Evolutionary conservation across 2,888 invertebrate genomes (phyloP), one percentile per base, ranked within the genome.

Genomic region (Chesias legatella): DNA sequence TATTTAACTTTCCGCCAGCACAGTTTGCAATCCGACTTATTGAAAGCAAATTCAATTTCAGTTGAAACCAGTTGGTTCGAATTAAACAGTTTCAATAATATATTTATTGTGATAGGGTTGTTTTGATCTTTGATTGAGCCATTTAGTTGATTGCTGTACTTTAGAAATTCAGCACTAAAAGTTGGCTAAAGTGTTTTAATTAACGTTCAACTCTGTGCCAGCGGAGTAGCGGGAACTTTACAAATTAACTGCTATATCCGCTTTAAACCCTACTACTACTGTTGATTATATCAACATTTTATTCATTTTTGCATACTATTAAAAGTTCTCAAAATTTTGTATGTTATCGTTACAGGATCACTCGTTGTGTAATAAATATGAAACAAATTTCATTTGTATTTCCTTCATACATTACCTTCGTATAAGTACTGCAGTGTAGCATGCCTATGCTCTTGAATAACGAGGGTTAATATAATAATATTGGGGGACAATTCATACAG

Each of bases 181-280:
- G 81, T 84, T 84, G 65, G 58, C 70, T 66, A 75, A 84, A 85
- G 79, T 81, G 85, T 81, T 86, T 85, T 82, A 84, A 85, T 85
- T 83, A 85, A 83, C 81, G 79, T 81, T 77, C 74, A 79, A 79
- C 76, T 84, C 75, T 65, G 66, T 73, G 72, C 73, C 73, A 68
- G 74, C 68, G 67, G 65, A 77, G 75, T 75, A 73, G 66, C 78
- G 76, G 76, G 74, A 81, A 84, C 79, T 84, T 85, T 82, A 78
- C 79, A 79, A 82, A 82, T 82, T 82, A 83, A 83, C 75, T 81
- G 73, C 74, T 80, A 79, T 82, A 81, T 79, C 76, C 79, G 77
- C 63, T 70, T 63, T 65, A 62, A 48, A 66, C 65, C 58, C 64
- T 51, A 68, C 67, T n/a, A n/a, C n/a, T n/a, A 67, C 63, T 65